A percentile compares a stretch with the other conserved stretches of the same genome.
phyloP scores from a whole-genome alignment of 2,113 vertebrate genomes.

The Pantherophis guttatus region DNA sequence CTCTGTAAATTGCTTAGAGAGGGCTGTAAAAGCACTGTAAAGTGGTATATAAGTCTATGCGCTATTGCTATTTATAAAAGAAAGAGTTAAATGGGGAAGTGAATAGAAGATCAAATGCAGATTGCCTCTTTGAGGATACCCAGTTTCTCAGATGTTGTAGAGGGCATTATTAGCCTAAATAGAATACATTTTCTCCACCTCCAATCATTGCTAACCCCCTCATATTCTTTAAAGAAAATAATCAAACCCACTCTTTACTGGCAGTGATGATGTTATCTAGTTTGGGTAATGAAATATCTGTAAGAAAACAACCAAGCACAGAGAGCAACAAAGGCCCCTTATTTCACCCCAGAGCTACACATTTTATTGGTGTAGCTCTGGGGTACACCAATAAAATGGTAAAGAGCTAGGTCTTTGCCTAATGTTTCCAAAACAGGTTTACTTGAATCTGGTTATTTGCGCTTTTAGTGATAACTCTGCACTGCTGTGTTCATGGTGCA shows the following conservation, averaged over 20 bases:
- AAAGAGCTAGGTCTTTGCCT: background rate
- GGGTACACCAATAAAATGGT: too few relatives aligned
- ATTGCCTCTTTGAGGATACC: background rate
- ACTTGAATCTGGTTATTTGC: background rate
- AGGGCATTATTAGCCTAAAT: background rate
- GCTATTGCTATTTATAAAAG: background rate
- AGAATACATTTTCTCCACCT: background rate
- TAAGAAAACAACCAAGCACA: background rate
- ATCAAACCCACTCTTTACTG: background rate
- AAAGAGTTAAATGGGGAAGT: background rate
- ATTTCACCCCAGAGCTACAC: too few relatives aligned
- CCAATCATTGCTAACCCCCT: background rate
- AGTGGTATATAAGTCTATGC: too few relatives aligned
- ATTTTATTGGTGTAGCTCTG: background rate
- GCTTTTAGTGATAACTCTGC: background rate
- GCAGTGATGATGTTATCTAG: background rate
- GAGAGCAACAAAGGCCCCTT: too few relatives aligned
- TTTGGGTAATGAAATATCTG: background rate
- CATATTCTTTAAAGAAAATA: background rate
- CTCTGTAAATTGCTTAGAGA: too few relatives aligned
- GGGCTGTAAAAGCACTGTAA: too few relatives aligned
- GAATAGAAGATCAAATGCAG: background rate
- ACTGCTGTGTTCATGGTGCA: background rate
- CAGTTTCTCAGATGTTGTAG: background rate
- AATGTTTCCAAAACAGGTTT: background rate